Conservation (phyloP, 2,888 invertebrate species). For the Diarsia brunnea region DNA sequence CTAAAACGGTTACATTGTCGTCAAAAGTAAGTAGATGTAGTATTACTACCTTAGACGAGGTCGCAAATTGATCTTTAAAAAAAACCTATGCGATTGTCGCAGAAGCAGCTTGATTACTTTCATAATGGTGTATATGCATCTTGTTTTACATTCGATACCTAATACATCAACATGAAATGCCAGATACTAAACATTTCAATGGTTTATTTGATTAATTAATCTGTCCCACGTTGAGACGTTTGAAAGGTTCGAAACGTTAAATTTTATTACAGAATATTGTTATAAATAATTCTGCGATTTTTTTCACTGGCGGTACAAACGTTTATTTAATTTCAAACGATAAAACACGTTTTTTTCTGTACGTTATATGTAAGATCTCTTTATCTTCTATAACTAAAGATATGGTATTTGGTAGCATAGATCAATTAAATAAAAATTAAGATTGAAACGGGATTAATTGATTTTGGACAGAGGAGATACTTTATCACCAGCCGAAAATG, state of each 20-base stretch:
- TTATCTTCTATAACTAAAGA: background rate
- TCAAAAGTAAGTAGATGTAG: background rate
- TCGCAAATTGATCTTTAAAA: background rate
- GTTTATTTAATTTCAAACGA: background rate
- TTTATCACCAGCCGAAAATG: background rate
- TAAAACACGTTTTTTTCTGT: background rate
- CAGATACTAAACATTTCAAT: background rate
- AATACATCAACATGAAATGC: constrained; percentile 15
- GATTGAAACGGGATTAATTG: background rate
- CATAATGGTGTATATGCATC: background rate
- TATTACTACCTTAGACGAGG: background rate
- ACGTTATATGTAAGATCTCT: background rate
- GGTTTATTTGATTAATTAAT: constrained; percentile 5
- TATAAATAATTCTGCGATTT: constrained; percentile 11
- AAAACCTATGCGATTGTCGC: background rate
- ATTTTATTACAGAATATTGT: background rate
- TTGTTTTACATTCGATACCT: constrained; percentile 3
- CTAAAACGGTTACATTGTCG: background rate
- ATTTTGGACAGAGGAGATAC: background rate
- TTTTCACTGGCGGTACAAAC: background rate
- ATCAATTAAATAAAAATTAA: background rate
- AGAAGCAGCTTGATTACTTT: background rate
- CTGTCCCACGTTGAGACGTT: background rate
- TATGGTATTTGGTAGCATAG: background rate
- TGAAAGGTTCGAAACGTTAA: background rate